Conservation (phyloP, 1,140 invertebrate genomes). For the Atta texana region DNA sequence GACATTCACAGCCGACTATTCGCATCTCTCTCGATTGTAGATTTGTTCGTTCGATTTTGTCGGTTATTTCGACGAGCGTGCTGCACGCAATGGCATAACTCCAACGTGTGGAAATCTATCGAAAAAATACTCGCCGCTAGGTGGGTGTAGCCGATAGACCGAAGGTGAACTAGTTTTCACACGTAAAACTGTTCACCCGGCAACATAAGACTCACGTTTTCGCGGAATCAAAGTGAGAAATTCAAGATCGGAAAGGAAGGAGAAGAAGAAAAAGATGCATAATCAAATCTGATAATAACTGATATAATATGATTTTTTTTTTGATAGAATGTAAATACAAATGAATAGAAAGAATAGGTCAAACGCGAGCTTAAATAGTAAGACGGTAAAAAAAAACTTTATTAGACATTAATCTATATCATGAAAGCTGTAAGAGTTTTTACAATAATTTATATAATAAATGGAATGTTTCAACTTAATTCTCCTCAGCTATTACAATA, state of each 20-base stretch:
- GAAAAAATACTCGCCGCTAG: slow-evolving; percentile 23
- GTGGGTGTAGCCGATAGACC: slow-evolving; percentile 28
- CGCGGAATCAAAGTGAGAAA: neutral
- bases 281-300: neutral
- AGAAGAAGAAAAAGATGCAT: neutral
- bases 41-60: neutral
- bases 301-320: too few species aligned
- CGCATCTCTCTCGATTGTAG: neutral
- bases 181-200: neutral
- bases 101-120: slow-evolving; percentile 25
- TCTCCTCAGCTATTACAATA: too few species aligned
- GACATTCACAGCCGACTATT: neutral
- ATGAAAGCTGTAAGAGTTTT: too few species aligned
- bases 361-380: too few species aligned
- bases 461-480: too few species aligned
- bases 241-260: neutral
- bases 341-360: too few species aligned
- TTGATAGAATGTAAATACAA: too few species aligned
- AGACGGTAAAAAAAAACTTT: too few species aligned
- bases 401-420: too few species aligned
- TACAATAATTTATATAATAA: too few species aligned
- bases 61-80: slow-evolving; percentile 20
- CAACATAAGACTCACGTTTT: neutral
- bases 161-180: slow-evolving; percentile 60
- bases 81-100: neutral